Conservation (phyloP, 1,140 invertebrate species). For the Ips typographus region DNA sequence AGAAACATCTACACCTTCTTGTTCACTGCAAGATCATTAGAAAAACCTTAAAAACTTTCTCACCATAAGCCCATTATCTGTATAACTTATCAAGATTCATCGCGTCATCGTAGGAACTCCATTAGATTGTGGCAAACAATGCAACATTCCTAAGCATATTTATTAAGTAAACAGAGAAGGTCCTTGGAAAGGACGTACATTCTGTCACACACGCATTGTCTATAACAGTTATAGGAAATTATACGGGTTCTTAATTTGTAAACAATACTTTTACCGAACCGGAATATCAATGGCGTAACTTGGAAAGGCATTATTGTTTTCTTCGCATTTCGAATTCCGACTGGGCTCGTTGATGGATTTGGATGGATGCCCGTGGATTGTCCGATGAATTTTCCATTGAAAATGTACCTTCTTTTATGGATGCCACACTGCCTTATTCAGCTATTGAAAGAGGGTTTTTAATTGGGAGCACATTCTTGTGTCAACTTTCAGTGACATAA, state of each 20-base stretch:
- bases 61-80: neutral
- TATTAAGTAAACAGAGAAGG: slow-evolving; percentile 40
- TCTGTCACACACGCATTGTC: slow-evolving; percentile 35
- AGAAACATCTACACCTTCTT: no score
- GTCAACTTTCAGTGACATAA: no score
- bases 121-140: slow-evolving; percentile 25
- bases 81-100: slow-evolving; percentile 17
- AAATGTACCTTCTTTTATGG: neutral
- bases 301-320: slow-evolving; percentile 19
- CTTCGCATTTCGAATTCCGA: slow-evolving; percentile 12
- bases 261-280: slow-evolving; percentile 36
- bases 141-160: slow-evolving; percentile 36
- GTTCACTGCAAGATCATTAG: neutral
- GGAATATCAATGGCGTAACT: slow-evolving; percentile 34
- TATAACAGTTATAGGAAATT: slow-evolving; percentile 38
- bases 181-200: slow-evolving; percentile 46
- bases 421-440: neutral
- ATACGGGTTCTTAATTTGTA: slow-evolving; percentile 40
- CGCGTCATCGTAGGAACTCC: slow-evolving; percentile 14
- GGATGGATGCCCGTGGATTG: neutral
- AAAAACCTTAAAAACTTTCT: neutral
- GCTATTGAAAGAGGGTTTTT: neutral
- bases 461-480: no score
- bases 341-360: neutral
- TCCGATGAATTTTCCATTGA: slow-evolving; percentile 25